A percentile compares a stretch with the other conserved stretches of the same genome.
Evolutionary conservation across 2,888 invertebrate species (phyloP).

Genomic region (Xestia sexstrigata): DNA sequence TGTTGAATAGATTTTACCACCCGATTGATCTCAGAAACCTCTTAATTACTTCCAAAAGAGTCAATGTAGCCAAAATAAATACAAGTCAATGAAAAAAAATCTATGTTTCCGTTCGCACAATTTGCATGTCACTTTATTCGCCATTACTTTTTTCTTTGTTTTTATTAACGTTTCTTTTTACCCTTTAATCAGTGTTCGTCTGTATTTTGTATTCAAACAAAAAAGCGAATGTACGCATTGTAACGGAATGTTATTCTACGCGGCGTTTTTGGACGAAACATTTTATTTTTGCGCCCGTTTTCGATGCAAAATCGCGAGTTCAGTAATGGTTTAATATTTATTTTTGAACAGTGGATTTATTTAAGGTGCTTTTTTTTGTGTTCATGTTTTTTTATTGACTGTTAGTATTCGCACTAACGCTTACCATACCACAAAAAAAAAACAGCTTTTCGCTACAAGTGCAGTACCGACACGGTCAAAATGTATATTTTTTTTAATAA

Average conservation of each 20-base stretch:
- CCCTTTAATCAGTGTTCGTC: conserved; percentile 69
- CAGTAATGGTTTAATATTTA: conserved; percentile 42
- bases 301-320: conserved; percentile 40
- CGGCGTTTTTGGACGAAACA: conserved; percentile 10
- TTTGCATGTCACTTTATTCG: conserved; percentile 61
- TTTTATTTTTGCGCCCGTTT: conserved; percentile 44
- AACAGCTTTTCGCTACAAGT: too few species aligned
- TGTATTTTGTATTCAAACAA: conserved; percentile 67
- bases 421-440: too few species aligned
- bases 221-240: conserved; percentile 38
- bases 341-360: conserved; percentile 40
- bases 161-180: conserved; percentile 59
- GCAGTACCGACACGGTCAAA: too few species aligned
- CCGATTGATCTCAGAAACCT: not conserved
- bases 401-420: too few species aligned
- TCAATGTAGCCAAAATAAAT: conserved; percentile 9
- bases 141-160: conserved; percentile 53
- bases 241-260: conserved; percentile 46
- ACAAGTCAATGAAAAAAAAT: not conserved
- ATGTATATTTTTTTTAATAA: too few species aligned
- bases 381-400: not conserved
- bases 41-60: conserved; percentile 28
- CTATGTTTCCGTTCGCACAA: conserved; percentile 51
- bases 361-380: conserved; percentile 18
- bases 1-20: not conserved